Conservation (phyloP, 2,797 vertebrate genomes). For the Cuniculus paca region DNA sequence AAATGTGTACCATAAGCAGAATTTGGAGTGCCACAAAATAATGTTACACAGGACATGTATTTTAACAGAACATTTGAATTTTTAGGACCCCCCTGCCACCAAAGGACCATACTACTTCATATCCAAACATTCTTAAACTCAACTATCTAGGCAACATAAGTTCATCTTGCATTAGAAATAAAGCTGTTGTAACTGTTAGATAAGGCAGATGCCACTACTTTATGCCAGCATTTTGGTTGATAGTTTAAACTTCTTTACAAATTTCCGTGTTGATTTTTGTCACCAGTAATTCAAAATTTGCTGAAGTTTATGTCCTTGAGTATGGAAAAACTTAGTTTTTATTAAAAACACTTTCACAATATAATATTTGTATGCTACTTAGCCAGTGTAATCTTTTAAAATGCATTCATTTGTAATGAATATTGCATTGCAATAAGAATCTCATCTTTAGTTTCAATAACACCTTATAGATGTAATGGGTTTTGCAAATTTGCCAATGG, state of each 20-base stretch:
- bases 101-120: background rate
- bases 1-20: background rate
- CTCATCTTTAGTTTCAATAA: constrained; percentile 14
- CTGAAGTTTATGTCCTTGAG: background rate
- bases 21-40: background rate
- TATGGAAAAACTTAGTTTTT: constrained; percentile 5
- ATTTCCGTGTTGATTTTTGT: background rate
- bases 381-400: constrained; percentile 38
- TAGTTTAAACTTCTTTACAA: background rate
- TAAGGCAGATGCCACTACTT: background rate
- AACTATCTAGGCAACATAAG: background rate
- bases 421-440: constrained; percentile 28
- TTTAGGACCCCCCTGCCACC: background rate
- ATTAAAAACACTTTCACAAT: constrained; percentile 49
- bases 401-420: background rate
- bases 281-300: constrained; percentile 43
- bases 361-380: constrained; percentile 2
- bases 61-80: background rate
- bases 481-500: constrained; percentile 19
- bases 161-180: constrained; percentile 2
- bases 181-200: background rate
- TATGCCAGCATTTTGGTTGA: background rate
- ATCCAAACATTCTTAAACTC: background rate
- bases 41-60: background rate
- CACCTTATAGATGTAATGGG: background rate